Base-by-base conservation (phyloP, 2,888 invertebrate genomes). In the Drosophila borealis region DNA sequence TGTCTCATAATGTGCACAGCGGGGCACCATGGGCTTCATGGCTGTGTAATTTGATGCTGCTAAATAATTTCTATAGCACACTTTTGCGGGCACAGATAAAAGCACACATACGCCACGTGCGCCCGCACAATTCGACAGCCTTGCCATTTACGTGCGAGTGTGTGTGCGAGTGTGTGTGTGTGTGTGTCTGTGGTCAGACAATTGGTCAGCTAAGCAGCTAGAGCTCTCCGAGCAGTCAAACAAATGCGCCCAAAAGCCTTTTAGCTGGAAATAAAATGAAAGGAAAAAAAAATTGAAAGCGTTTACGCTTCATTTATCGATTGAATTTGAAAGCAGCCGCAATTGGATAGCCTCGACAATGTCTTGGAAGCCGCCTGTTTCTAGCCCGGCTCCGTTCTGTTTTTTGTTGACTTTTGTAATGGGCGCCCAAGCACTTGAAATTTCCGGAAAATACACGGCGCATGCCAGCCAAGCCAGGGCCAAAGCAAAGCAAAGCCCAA, bases 381-480 rank as follows among this genome's bases (percentile, higher is more conserved):
- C 53, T 19, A 11, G 45, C 33, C 11, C 21, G 3, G 36, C 34
- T 56, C 45, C 8, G 25, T 25, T 33, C 8, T 19, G 21, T 14
- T 41, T 34, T 55, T 36, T 88, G 76, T 88, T 88, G 83, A 86
- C 86, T 88, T 62, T 85, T 61, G 69, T 85, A 88, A 88, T 88
- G 78, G 83, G 70, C 71, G 63, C 54, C 41, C 59, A 48, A 70
- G 63, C 62, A 78, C 81, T 79, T 55, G 67, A 74, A 81, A 74
- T 79, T 81, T 78, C 74, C 78, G 73, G 51, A 48, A 74, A 78
- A 78, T 34, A 80, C 66, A 73, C 72, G 72, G 55, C 62, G 50
- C 70, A 55, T 39, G n/a, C 21, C 45, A 45, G 55, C 21, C 42
- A 53, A 50, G 37, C 45, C 33, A 41, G 37, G 36, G 29, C 56